Percentiles rank a stretch among this genome's conserved stretches.
phyloP scores from a whole-genome alignment of 1,140 invertebrate species.

The Penaeus indicus region DNA sequence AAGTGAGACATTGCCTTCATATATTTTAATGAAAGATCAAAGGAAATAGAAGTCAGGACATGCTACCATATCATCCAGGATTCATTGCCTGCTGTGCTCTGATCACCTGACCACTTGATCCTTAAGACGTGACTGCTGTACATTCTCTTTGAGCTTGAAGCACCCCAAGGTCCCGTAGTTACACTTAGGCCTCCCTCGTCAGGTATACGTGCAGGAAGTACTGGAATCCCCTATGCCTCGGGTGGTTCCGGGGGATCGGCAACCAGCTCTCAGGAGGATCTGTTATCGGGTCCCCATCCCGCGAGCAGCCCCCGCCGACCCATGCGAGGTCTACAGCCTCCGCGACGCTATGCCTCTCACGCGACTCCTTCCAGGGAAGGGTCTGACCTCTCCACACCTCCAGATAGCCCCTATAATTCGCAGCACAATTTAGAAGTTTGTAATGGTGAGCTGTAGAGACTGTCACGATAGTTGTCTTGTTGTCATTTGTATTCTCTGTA shows the following conservation, averaged over 20 bases:
- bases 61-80: no score
- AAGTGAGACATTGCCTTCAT: no score
- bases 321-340: constrained; percentile 45
- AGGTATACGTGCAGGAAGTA: constrained; percentile 39
- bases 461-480: neutral
- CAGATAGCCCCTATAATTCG: constrained; percentile 52
- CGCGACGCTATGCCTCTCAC: constrained; percentile 33
- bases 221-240: constrained; percentile 33
- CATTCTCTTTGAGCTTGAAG: no score
- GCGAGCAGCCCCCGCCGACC: constrained; percentile 42
- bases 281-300: constrained; percentile 40
- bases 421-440: constrained; percentile 42
- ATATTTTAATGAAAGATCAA: no score
- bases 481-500: neutral
- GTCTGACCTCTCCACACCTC: constrained; percentile 53
- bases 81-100: no score
- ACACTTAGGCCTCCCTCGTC: neutral
- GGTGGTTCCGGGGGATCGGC: constrained; percentile 47
- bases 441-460: constrained; percentile 38
- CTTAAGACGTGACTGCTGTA: no score
- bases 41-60: no score
- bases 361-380: constrained; percentile 47
- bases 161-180: no score
- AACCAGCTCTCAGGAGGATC: constrained; percentile 58
- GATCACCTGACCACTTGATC: no score